Evolutionary conservation across 2,113 vertebrate genomes (phyloP).

Genomic region (Channa argus): DNA sequence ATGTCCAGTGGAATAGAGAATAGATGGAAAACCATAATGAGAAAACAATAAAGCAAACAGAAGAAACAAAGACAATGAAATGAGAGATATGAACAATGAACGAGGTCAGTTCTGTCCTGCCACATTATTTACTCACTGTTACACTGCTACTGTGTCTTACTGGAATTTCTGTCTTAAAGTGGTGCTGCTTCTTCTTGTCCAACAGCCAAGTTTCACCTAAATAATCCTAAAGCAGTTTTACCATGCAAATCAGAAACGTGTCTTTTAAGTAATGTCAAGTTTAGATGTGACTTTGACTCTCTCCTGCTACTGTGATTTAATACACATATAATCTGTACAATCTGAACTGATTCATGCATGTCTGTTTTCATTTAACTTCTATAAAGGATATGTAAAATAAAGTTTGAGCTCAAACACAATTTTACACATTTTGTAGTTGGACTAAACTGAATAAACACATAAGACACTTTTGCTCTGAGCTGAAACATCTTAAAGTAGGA

Average conservation of each 20-base stretch:
- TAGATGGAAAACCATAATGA: constrained; percentile 83
- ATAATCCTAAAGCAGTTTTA: not conserved
- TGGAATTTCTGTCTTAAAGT: not conserved
- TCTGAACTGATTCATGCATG: not conserved
- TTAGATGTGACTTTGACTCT: not conserved
- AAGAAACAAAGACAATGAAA: constrained; percentile 82
- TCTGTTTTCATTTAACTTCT: not conserved
- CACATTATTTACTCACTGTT: constrained; percentile 29
- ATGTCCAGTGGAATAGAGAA: constrained; percentile 88
- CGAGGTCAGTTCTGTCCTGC: constrained; percentile 29
- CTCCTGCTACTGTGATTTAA: not conserved
- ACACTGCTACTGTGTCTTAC: not conserved
- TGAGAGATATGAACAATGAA: constrained; percentile 68
- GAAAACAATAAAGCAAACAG: constrained; percentile 67
- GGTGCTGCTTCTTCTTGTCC: constrained; percentile 1
- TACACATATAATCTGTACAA: not conserved
- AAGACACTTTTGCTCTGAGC: not conserved
- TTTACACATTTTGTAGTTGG: not conserved
- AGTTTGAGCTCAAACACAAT: not conserved
- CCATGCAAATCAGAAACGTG: constrained; percentile 4
- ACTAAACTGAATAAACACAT: not conserved
- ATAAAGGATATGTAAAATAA: not conserved
- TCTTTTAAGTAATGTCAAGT: not conserved
- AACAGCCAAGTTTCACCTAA: not conserved
- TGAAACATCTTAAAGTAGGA: constrained; percentile 30